These are phyloP conservation scores for Sipha flava DNA, from an alignment of 1,140 invertebrate species.

Conservation along the genomic window DNA sequence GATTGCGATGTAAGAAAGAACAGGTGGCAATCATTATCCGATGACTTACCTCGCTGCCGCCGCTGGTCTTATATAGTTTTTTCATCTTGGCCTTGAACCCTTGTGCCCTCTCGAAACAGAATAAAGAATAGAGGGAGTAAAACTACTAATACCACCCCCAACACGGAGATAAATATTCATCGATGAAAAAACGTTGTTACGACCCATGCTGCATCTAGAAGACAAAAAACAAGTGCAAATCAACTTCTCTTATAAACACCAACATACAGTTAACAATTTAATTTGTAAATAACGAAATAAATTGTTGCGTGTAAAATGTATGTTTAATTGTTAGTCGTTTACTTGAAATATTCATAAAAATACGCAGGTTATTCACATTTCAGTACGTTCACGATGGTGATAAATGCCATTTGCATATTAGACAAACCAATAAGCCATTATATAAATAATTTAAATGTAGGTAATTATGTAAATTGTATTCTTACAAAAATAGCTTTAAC, in stretches of 20 bases:
- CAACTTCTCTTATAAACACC: not conserved
- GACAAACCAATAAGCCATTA: not conserved
- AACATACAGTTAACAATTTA: too few species aligned
- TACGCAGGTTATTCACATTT: too few species aligned
- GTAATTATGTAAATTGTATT: too few species aligned
- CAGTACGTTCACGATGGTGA: too few species aligned
- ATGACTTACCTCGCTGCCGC: slow-evolving; percentile 16
- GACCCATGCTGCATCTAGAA: not conserved
- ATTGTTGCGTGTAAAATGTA: not conserved
- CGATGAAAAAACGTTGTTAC: not conserved
- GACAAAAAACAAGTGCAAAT: not conserved
- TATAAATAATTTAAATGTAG: not conserved
- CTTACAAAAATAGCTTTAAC: not conserved
- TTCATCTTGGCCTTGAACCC: slow-evolving; percentile 28
- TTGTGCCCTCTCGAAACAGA: slow-evolving; percentile 5
- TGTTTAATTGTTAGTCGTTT: not conserved
- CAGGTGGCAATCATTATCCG: slow-evolving; percentile 32
- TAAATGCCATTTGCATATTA: not conserved
- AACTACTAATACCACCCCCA: slow-evolving; percentile 19
- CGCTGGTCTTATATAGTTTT: slow-evolving; percentile 3
- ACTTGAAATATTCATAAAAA: not conserved
- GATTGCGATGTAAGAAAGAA: slow-evolving; percentile 29
- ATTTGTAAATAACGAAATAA: not conserved
- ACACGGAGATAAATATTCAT: slow-evolving; percentile 29
- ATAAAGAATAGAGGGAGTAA: not conserved